A percentile compares a stretch with the other conserved stretches of the same genome.
Evolutionary conservation across 2,113 vertebrate genomes (phyloP).

Genomic region (Ictalurus punctatus): DNA sequence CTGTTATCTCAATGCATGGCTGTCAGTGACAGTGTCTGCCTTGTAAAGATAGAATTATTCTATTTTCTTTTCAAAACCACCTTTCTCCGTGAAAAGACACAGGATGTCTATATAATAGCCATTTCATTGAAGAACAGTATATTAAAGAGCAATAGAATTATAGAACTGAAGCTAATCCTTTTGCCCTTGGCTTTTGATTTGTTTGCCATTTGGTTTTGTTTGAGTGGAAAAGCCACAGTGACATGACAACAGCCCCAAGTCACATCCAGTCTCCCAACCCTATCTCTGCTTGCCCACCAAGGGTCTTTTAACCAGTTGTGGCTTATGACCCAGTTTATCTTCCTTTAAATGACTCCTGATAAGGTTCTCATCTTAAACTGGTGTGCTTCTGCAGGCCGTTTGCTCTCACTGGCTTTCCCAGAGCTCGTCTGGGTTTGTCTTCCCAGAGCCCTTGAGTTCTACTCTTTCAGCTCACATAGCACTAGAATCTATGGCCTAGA

Average conservation of each 20-base stretch:
- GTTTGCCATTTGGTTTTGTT: conserved; percentile 64
- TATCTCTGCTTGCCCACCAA: conserved; percentile 59
- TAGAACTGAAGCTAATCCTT: conserved; percentile 69
- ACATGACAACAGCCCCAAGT: conserved; percentile 53
- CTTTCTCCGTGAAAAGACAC: neutral
- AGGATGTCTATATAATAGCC: conserved; percentile 40
- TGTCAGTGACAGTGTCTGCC: conserved; percentile 25
- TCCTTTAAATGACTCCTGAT: conserved; percentile 51
- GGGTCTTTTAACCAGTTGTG: conserved; percentile 56
- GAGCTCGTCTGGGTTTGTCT: neutral
- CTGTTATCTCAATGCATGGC: conserved; percentile 36
- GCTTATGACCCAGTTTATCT: conserved; percentile 57
- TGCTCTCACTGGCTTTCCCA: conserved; percentile 7
- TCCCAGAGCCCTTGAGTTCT: neutral
- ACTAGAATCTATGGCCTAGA: conserved; percentile 35
- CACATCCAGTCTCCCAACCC: conserved; percentile 68
- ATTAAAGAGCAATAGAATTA: conserved; percentile 44
- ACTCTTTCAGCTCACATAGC: neutral
- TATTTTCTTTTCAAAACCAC: conserved; percentile 34
- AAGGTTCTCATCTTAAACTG: conserved; percentile 38
- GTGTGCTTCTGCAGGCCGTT: neutral
- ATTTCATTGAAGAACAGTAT: conserved; percentile 38
- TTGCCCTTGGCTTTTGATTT: conserved; percentile 68
- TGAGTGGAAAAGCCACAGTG: conserved; percentile 61
- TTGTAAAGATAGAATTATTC: conserved; percentile 42